These are phyloP conservation scores for Syndactyla subalaris DNA, from an alignment of 2,797 vertebrate species.

Conservation along the genomic window DNA sequence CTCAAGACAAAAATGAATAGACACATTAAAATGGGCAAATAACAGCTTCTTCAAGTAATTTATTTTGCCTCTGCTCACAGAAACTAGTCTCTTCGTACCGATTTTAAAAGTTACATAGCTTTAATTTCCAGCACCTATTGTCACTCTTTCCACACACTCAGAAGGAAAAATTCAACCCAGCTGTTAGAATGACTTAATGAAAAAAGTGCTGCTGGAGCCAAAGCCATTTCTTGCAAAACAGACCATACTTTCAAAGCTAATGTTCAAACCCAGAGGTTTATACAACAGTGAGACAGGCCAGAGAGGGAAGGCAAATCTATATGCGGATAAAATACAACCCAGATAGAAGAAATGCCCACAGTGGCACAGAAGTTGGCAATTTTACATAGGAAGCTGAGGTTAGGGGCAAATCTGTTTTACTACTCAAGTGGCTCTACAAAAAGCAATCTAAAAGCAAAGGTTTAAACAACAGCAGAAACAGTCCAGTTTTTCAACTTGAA, in stretches of 20 bases:
- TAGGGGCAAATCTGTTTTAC: neutral
- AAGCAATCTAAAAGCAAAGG: neutral
- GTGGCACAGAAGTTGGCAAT: neutral
- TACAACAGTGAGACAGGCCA: neutral
- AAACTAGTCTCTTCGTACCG: neutral
- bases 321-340: neutral
- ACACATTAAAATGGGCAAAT: neutral
- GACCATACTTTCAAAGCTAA: neutral
- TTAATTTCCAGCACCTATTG: slow-evolving; percentile 1
- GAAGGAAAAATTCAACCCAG: slow-evolving; percentile 34
- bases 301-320: neutral
- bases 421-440: neutral
- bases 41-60: neutral
- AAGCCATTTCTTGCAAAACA: neutral
- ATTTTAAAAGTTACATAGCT: neutral
- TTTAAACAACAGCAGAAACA: neutral
- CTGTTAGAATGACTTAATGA: neutral
- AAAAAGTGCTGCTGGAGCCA: neutral
- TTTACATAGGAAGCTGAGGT: neutral
- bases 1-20: neutral
- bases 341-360: neutral
- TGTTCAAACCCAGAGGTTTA: neutral
- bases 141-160: slow-evolving; percentile 14
- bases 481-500: neutral
- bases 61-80: neutral